Evolutionary conservation across 92 coral and sea anemone species (phyloP), one percentile per base, ranked within the genome.

Genomic region (Ricordea florida): DNA sequence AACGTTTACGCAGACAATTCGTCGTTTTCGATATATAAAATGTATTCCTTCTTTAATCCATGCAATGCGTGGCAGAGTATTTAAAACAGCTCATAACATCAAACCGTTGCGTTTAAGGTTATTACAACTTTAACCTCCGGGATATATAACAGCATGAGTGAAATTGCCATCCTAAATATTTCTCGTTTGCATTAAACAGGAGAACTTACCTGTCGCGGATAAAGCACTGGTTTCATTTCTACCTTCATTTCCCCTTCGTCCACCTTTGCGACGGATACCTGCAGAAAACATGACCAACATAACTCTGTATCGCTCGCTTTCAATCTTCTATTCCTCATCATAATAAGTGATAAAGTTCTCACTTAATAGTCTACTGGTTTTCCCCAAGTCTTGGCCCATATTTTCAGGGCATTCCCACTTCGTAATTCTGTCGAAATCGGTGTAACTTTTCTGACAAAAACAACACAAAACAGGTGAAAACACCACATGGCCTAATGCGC

Each of bases 321-420:
- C n/a, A n/a, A n/a, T n/a, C n/a, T n/a, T n/a, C n/a, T n/a, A n/a
- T n/a, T n/a, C n/a, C n/a, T n/a, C n/a, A n/a, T n/a, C n/a, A n/a
- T 11, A 7, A 27, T 24, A 47, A n/a, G n/a, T 48, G 20, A 34
- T 1, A 2, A 25, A 23, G 38, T 5, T 63, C 92, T 90, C 75
- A 91, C 97, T 91, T 44, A 91, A 44, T 2, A 91, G 80, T 49
- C 97, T 83, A 82, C 97, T 91, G 53, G 97, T 91, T 87, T 91
- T 91, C 4, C 97, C 97, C 41, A 91, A 74, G 47, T 91, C 97
- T 73, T 91, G 97, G 28, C 97, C 97, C 97, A 91, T 91, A 55
- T 35, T 85, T 69, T 20, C 44, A 37, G n/a, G n/a, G n/a, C n/a
- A n/a, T n/a, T n/a, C n/a, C n/a, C n/a, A n/a, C n/a, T n/a, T n/a